Evolutionary conservation across 1,140 invertebrate species (phyloP).

Genomic region (Zaprionus camerounensis): DNA sequence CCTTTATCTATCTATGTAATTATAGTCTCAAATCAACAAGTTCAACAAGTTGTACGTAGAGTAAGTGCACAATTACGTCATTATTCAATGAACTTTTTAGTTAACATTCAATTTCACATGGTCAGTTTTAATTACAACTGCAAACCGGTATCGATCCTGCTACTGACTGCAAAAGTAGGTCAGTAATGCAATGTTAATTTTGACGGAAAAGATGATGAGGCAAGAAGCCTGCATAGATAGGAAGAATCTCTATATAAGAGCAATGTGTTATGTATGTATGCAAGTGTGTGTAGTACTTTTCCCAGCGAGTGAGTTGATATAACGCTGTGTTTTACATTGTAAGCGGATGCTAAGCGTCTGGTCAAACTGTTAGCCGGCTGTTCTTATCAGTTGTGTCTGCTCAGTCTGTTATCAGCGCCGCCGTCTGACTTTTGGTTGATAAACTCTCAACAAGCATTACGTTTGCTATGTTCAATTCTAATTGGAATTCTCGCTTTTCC

Average conservation of each 20-base stretch:
- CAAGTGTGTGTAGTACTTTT: not conserved
- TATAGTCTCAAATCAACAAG: constrained; percentile 4
- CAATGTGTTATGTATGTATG: not conserved
- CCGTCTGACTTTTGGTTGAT: constrained; percentile 68
- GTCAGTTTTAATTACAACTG: constrained; percentile 46
- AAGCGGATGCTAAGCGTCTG: constrained; percentile 35
- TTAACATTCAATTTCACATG: constrained; percentile 20
- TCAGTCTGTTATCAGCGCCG: constrained; percentile 50
- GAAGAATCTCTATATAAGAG: not conserved
- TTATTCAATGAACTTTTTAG: constrained; percentile 21
- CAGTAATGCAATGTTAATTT: constrained; percentile 51
- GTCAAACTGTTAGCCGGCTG: constrained; percentile 39
- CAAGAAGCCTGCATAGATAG: not conserved
- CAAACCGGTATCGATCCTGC: constrained; percentile 53
- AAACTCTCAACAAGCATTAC: constrained; percentile 41
- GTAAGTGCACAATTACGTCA: constrained; percentile 26
- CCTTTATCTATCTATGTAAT: constrained; percentile 4
- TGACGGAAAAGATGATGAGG: not conserved
- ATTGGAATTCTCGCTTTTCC: constrained; percentile 46
- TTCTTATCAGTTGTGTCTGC: constrained; percentile 40
- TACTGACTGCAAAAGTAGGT: constrained; percentile 59
- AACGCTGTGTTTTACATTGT: constrained; percentile 37
- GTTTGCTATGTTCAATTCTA: constrained; percentile 36
- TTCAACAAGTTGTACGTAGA: constrained; percentile 9
- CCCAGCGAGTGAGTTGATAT: not conserved